Base-by-base conservation (phyloP, 2,113 vertebrate species). In the Columba livia region DNA sequence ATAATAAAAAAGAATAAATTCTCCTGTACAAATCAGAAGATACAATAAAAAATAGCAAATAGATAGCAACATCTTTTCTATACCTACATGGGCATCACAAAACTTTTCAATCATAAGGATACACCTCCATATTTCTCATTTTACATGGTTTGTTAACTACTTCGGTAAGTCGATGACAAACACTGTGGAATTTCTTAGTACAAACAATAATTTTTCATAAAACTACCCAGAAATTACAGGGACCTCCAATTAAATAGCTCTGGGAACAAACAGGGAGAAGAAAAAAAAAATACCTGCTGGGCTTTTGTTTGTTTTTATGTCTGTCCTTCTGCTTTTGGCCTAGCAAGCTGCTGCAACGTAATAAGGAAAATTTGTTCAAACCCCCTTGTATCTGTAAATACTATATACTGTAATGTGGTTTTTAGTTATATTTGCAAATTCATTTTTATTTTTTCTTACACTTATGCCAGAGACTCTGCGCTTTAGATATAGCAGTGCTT, bases 21-120 rank as follows among this genome's bases (percentile, higher is more conserved):
- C 98, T 98, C 98, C 98, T 98, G 97, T 97, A 98, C 96, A 98
- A 98, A 98, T 98, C 98, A 97, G 97, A 98, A 98, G 98, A 98
- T 94, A 97, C 96, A 97, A 97, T 97, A 97, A 97, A 97, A 98
- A 97, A 91, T 82, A 96, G 92, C 42, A 90, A 97, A 98, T 96
- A 98, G 97, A 98, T 93, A 98, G 97, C 98, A 98, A 98, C 96
- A 91, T 71, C 77, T 88, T 95, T 78, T 93, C 75, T 64, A 89
- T 97, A 97, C 97, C 94, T 97, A 96, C 95, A 94, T n/a, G 85
- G 93, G 94, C 94, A 97, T 95, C 96, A 97, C 94, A 96, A 94
- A 97, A 97, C n/a, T 72, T 95, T 88, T 75, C 86, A 93, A 56
- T 47, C 71, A 78, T 40, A 62, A 85, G 57, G 93, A 94, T 86